phyloP scores from a whole-genome alignment of 2,888 invertebrate species.

The Miltochrista miniata region DNA sequence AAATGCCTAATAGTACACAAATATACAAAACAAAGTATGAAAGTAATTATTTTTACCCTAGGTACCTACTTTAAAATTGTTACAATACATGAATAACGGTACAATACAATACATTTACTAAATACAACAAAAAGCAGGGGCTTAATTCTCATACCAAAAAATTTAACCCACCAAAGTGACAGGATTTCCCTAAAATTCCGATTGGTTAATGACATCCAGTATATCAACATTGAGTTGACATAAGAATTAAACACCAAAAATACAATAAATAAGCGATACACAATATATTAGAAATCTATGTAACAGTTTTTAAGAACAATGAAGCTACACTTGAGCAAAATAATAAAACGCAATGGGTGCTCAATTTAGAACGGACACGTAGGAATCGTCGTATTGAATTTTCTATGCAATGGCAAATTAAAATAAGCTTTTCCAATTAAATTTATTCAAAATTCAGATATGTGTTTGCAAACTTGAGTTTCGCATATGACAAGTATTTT shows the following conservation, averaged over 20 bases:
- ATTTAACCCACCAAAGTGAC: not conserved
- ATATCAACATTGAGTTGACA: not conserved
- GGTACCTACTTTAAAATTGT: not conserved
- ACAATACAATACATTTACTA: conserved; percentile 12
- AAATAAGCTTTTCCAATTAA: conserved; percentile 44
- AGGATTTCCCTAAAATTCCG: no score
- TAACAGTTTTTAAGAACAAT: no score
- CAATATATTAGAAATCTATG: no score
- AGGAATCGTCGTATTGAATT: conserved; percentile 64
- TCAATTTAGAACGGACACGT: conserved; percentile 73
- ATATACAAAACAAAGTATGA: conserved; percentile 9
- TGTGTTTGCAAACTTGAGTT: conserved; percentile 3
- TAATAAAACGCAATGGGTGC: conserved; percentile 68
- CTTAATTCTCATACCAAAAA: conserved; percentile 2
- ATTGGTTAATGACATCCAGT: no score
- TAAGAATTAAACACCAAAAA: conserved; percentile 3
- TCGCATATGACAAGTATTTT: not conserved
- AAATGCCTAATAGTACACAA: conserved; percentile 16
- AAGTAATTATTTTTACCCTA: no score
- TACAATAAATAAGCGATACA: conserved; percentile 18
- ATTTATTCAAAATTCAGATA: no score
- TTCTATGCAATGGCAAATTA: conserved; percentile 50
- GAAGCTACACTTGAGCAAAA: conserved; percentile 52
- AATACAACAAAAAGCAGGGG: conserved; percentile 19
- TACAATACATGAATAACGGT: conserved; percentile 30